Base-by-base conservation (phyloP, 2,113 vertebrate genomes). In the Toxotes chatareus region DNA sequence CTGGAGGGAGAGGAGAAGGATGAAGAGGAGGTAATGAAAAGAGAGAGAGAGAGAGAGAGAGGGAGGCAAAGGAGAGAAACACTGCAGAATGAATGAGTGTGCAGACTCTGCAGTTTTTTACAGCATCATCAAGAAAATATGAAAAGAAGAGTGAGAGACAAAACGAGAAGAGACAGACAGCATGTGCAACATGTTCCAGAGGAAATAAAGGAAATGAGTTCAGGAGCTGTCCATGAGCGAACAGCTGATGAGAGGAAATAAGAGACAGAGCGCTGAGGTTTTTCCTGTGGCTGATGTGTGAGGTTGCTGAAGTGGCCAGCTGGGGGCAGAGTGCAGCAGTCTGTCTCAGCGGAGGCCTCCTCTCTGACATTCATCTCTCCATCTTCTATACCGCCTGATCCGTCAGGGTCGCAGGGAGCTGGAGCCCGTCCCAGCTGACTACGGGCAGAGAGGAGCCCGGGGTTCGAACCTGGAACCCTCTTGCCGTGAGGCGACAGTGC, bases 1-100 rank as follows among this genome's bases (percentile, higher is more conserved):
- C 88, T 88, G 90, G 70, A 90, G 68, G 76, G 82, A 36, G 72
- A 79, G 68, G 66, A 83, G 75, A 55, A 47, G 21, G 77, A 69
- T 7, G 80, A 82, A 49, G 47, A 79, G 75, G 57, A 53, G 19
- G n/a, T 34, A 19, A 69, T 9, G 21, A 12, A 81, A 51, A 67
- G 76, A 76, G 11, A 59, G 10, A 90, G 44, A 80, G 70, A 90
- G 42, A 80, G 73, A 74, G 55, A 8, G 12, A 67, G 44, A 60
- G 81, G 59, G 62, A 76, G 70, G n/a, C 32, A 21, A 69, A 46
- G 72, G 64, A 75, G 59, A 89, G 79, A 79, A 69, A 71, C 51
- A 63, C 67, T 76, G 70, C 16, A 75, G 66, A 79, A 31, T 81
- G 84, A 74, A 60, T 0, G 73, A 83, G 61, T 83, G 72, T 87